Evolutionary conservation across 2,797 vertebrate genomes (phyloP).

Genomic region (Eospalax fontanierii): DNA sequence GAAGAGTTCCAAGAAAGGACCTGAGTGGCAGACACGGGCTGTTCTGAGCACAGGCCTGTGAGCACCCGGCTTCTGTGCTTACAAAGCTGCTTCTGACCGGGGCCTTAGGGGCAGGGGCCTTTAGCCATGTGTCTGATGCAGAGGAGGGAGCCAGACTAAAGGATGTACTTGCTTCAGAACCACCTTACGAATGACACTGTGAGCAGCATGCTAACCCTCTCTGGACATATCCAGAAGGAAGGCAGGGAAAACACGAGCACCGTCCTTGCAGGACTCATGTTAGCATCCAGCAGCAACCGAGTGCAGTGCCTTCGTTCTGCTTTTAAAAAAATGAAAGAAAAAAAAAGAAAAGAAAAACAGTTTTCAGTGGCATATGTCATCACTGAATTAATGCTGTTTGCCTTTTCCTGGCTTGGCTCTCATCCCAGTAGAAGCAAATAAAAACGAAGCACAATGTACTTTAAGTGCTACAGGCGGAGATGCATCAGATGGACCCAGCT

Average conservation of each 20-base stretch:
- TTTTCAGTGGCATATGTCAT: constrained; percentile 92
- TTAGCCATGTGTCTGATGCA: neutral
- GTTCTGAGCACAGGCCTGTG: neutral
- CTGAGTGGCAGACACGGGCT: accelerated
- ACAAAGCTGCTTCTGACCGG: neutral
- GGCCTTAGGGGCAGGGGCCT: neutral
- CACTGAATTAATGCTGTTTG: constrained; percentile 92
- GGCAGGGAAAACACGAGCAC: neutral
- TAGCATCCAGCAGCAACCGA: constrained; percentile 60
- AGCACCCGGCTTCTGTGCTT: accelerated
- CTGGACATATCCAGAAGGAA: neutral
- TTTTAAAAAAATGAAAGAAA: constrained; percentile 74
- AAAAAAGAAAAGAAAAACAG: constrained; percentile 88
- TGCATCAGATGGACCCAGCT: constrained; percentile 75
- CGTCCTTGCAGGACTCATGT: neutral
- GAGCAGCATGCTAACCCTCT: neutral
- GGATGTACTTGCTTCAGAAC: neutral
- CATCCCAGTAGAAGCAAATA: constrained; percentile 91
- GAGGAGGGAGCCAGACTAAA: neutral
- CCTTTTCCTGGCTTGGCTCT: constrained; percentile 92
- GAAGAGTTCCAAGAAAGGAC: neutral
- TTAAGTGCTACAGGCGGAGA: constrained; percentile 85
- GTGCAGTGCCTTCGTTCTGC: constrained; percentile 75
- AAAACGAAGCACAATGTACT: constrained; percentile 88
- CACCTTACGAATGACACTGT: neutral